These are phyloP conservation scores for Dipodomys stephensi DNA, from an alignment of 2,113 vertebrate genomes.

Conservation along the genomic window DNA sequence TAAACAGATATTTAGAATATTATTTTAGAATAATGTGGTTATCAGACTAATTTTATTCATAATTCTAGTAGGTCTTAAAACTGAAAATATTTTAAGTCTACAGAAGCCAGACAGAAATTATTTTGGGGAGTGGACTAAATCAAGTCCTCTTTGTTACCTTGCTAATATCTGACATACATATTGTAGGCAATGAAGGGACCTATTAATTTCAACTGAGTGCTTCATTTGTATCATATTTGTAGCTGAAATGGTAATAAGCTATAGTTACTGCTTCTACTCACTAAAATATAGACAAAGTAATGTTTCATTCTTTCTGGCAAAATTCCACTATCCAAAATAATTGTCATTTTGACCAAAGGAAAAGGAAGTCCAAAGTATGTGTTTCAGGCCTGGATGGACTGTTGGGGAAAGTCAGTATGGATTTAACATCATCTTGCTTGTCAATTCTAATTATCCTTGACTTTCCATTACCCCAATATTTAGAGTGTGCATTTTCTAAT, in stretches of 20 bases:
- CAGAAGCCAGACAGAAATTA: background rate
- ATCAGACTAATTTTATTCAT: constrained; percentile 59
- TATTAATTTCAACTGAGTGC: constrained; percentile 23
- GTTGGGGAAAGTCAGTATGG: constrained; percentile 8
- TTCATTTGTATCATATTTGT: constrained; percentile 27
- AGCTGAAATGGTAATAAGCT: constrained; percentile 13
- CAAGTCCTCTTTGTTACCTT: constrained; percentile 1
- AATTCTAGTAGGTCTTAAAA: constrained; percentile 46
- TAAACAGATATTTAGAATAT: constrained; percentile 34
- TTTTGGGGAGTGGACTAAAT: background rate
- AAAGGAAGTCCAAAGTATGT: constrained; percentile 52
- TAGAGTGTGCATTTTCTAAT: constrained; percentile 44
- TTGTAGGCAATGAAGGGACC: background rate
- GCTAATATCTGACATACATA: constrained; percentile 16
- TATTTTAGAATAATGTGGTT: constrained; percentile 6
- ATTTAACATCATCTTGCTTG: constrained; percentile 60
- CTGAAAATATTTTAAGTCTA: constrained; percentile 32
- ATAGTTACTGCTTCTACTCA: constrained; percentile 39
- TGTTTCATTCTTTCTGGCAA: constrained; percentile 51
- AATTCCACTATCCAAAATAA: constrained; percentile 33
- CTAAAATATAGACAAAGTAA: constrained; percentile 40
- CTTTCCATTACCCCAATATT: constrained; percentile 56
- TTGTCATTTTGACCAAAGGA: constrained; percentile 46
- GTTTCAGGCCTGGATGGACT: constrained; percentile 43
- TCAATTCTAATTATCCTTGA: constrained; percentile 65